Evolutionary conservation across 2,113 vertebrate species (phyloP).

Genomic region (Manacus vitellinus): DNA sequence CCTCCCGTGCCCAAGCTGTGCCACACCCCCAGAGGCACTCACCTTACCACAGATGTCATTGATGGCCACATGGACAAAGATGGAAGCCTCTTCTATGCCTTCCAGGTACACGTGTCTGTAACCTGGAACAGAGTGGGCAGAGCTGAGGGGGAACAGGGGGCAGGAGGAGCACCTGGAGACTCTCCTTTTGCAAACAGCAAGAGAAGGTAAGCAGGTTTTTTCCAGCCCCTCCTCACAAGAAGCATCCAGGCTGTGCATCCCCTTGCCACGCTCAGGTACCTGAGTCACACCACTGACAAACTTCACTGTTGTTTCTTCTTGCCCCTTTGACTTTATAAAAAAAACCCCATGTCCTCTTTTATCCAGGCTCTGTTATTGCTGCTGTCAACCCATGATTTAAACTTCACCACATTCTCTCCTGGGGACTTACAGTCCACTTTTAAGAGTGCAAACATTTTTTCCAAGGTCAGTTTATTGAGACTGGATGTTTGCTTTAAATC

Average conservation of each 20-base stretch:
- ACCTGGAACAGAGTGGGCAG: constrained; percentile 72
- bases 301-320: not conserved
- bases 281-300: not conserved
- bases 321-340: not conserved
- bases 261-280: not conserved
- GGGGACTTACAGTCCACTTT: not conserved
- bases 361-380: not conserved
- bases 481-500: not conserved
- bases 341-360: not conserved
- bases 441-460: not conserved
- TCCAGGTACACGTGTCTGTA: constrained; percentile 98
- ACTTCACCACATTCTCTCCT: not conserved
- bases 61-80: constrained; percentile 94
- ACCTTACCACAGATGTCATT: constrained; percentile 99
- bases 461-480: not conserved
- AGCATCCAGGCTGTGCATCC: not conserved
- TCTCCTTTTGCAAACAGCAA: not conserved
- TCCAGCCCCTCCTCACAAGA: not conserved
- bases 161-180: not conserved
- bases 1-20: not conserved
- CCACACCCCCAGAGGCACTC: constrained; percentile 20
- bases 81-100: constrained; percentile 96
- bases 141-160: not conserved
- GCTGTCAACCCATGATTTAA: not conserved
- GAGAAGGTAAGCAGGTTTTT: not conserved